Evolutionary conservation across 2,113 vertebrate genomes (phyloP).

Genomic region (Lycaon pictus): DNA sequence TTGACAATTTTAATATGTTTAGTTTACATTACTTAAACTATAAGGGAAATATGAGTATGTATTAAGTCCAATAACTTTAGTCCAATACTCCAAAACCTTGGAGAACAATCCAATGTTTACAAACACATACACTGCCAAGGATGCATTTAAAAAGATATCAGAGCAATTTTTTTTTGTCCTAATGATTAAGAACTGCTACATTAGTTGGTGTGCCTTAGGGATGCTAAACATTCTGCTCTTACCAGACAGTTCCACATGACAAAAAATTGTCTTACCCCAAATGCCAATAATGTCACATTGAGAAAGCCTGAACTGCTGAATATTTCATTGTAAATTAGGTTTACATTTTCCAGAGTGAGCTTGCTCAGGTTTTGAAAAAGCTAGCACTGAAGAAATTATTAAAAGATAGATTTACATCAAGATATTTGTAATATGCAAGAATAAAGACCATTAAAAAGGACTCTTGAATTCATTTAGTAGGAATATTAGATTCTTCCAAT

Average conservation of each 20-base stretch:
- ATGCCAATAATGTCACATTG: background rate
- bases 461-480: conserved; percentile 25
- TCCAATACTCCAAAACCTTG: background rate
- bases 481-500: conserved; percentile 51
- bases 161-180: background rate
- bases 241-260: background rate
- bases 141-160: background rate
- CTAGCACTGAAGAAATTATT: background rate
- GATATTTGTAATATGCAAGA: background rate
- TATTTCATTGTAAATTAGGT: background rate
- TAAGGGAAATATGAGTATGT: conserved; percentile 68
- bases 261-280: background rate
- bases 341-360: background rate
- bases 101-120: background rate
- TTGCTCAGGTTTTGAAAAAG: background rate
- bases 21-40: conserved; percentile 80
- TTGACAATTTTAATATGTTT: conserved; percentile 74
- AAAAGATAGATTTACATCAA: conserved; percentile 2
- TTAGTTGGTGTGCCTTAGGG: background rate
- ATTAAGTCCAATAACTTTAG: background rate
- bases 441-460: background rate
- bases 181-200: background rate
- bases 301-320: background rate
- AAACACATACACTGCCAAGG: background rate
- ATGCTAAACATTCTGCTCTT: background rate